phyloP scores from a whole-genome alignment of 2,113 vertebrate genomes.

The Corythornis vintsioides region DNA sequence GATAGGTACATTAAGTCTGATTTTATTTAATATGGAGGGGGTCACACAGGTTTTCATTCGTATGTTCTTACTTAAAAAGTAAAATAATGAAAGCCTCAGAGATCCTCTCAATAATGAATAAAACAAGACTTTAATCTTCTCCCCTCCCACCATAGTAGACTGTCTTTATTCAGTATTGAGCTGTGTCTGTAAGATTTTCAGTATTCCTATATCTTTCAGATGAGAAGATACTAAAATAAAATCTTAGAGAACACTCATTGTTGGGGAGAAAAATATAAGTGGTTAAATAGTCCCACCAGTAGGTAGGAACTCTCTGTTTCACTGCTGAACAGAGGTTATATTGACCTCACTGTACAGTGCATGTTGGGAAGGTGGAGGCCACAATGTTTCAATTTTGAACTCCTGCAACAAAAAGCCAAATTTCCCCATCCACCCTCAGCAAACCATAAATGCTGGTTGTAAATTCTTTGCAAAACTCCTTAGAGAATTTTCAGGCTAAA shows the following conservation, averaged over 20 bases:
- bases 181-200: slow-evolving; percentile 63
- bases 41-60: slow-evolving; percentile 67
- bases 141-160: neutral
- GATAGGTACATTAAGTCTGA: slow-evolving; percentile 70
- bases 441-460: neutral
- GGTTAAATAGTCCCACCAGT: slow-evolving; percentile 2
- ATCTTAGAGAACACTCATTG: slow-evolving; percentile 46
- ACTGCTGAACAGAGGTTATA: slow-evolving; percentile 66
- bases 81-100: slow-evolving; percentile 68
- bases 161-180: slow-evolving; percentile 69
- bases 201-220: slow-evolving; percentile 10
- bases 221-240: slow-evolving; percentile 17
- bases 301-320: slow-evolving; percentile 63
- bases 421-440: neutral
- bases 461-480: neutral
- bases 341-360: slow-evolving; percentile 56
- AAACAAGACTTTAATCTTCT: slow-evolving; percentile 66
- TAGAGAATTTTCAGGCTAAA: neutral
- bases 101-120: slow-evolving; percentile 74
- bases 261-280: slow-evolving; percentile 14
- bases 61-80: slow-evolving; percentile 28
- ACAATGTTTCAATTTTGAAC: neutral
- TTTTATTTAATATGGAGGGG: slow-evolving; percentile 73
- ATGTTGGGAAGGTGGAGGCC: slow-evolving; percentile 31
- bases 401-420: neutral